Percentiles rank a stretch among this genome's conserved stretches.
These are phyloP conservation scores for Drosophila eugracilis DNA, from an alignment of 1,140 invertebrate species.

Conservation along the genomic window DNA sequence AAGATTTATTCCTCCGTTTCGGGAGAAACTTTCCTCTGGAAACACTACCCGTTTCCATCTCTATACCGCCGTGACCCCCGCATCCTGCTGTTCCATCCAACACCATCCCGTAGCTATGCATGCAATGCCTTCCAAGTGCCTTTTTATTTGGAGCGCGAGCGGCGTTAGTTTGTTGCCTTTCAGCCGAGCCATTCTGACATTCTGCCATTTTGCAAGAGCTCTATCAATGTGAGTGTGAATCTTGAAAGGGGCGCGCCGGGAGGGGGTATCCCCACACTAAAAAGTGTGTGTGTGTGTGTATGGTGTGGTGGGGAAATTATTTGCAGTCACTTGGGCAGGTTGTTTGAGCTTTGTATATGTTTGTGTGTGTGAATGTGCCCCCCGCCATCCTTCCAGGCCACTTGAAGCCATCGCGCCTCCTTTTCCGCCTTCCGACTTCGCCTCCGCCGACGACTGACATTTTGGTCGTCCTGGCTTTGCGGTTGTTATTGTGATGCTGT, in stretches of 20 bases:
- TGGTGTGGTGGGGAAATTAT: conserved; percentile 47
- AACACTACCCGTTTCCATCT: conserved; percentile 40
- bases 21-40: not conserved
- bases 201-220: conserved; percentile 31
- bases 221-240: conserved; percentile 22
- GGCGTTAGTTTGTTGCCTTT: conserved; percentile 56
- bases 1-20: conserved; percentile 14
- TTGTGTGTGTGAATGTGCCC: too few relatives aligned
- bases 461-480: conserved; percentile 58
- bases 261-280: conserved; percentile 1
- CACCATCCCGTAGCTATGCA: conserved; percentile 19
- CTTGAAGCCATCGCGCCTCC: conserved; percentile 37
- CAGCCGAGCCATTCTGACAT: conserved; percentile 15
- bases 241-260: not conserved
- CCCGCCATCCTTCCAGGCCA: conserved; percentile 26
- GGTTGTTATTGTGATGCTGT: conserved; percentile 55
- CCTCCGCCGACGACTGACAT: conserved; percentile 28
- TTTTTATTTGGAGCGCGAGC: conserved; percentile 63
- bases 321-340: conserved; percentile 61
- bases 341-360: conserved; percentile 54
- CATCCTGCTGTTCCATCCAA: too few relatives aligned
- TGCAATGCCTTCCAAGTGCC: conserved; percentile 56
- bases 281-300: conserved; percentile 9
- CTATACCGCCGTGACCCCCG: conserved; percentile 7
- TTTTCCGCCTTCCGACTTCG: not conserved